phyloP scores from a whole-genome alignment of 1,140 invertebrate species.

The Aphaenogaster ashmeadi region DNA sequence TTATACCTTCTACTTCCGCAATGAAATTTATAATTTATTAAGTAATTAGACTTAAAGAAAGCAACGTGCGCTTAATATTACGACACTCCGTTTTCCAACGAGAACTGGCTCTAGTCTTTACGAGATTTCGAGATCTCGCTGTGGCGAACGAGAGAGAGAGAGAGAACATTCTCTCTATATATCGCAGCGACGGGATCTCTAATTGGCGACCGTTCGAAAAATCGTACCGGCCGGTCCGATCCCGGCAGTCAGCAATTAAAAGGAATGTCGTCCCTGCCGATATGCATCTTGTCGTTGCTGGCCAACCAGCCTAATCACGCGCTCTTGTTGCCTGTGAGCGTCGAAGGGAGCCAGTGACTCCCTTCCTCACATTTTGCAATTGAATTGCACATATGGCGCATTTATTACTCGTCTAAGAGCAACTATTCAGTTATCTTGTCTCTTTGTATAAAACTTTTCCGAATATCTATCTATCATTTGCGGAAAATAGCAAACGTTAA shows the following conservation, averaged over 20 bases:
- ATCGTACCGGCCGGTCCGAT: slow-evolving; percentile 35
- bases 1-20: background rate
- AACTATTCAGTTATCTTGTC: background rate
- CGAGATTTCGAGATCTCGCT: background rate
- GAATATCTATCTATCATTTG: background rate
- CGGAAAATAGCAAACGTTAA: background rate
- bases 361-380: slow-evolving; percentile 28
- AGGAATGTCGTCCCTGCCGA: slow-evolving; percentile 51
- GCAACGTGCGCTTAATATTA: background rate
- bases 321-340: slow-evolving; percentile 39
- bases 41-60: background rate
- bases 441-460: background rate
- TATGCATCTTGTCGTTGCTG: slow-evolving; percentile 53
- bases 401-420: background rate
- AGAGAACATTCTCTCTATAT: slow-evolving; percentile 29
- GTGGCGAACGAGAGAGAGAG: background rate
- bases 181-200: slow-evolving; percentile 47
- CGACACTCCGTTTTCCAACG: background rate
- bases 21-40: background rate
- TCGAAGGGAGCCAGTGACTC: slow-evolving; percentile 21
- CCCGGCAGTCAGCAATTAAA: slow-evolving; percentile 54
- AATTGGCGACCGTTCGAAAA: slow-evolving; percentile 43
- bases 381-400: slow-evolving; percentile 18
- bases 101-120: background rate
- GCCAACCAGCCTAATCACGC: slow-evolving; percentile 36